Base-by-base conservation (phyloP, 1,140 invertebrate genomes). In the Drosophila melanica region DNA sequence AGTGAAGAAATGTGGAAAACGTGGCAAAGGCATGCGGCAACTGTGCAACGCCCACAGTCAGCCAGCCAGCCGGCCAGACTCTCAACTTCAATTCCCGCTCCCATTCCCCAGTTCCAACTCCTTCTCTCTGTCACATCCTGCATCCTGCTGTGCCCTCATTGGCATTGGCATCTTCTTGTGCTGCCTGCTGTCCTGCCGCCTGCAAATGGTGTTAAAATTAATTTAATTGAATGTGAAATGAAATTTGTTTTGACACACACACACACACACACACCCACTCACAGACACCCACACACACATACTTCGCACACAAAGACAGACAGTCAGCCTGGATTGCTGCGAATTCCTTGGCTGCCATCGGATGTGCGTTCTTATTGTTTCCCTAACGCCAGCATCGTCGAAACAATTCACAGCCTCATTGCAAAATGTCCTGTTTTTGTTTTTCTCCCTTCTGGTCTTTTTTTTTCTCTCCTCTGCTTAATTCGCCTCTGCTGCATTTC, bases 141-240 rank as follows among this genome's bases (percentile, higher is more conserved):
- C 58, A 65, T 85, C 79, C 81, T 73, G 81, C 81, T 86, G 79
- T 78, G 70, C 71, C 78, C 59, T 85, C 74, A 85, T 78, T 81
- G 82, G 75, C 81, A 86, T 81, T 71, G 78, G 73, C 76, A 75
- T 68, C 78, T 76, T 73, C 67, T 50, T 69, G 62, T 63, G 58
- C 41, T 72, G 54, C 62, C 62, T 66, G 50, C 42, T 70, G 63
- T 62, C 60, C 66, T 75, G 71, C 71, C 71, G 77, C 77, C 82
- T 76, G 75, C 82, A 87, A 90, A 90, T 90, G 86, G 86, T 82
- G 86, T 90, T 86, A 86, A 90, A 90, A 90, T 90, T 90, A 90
- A 90, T 86, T 90, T 90, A 90, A 90, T 90, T 90, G 86, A 90
- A 90, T 90, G 86, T 90, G 81, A 90, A 90, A 90, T 90, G 87